Evolutionary conservation across 2,888 invertebrate species (phyloP).

Genomic region (Diplazon laetatorius): DNA sequence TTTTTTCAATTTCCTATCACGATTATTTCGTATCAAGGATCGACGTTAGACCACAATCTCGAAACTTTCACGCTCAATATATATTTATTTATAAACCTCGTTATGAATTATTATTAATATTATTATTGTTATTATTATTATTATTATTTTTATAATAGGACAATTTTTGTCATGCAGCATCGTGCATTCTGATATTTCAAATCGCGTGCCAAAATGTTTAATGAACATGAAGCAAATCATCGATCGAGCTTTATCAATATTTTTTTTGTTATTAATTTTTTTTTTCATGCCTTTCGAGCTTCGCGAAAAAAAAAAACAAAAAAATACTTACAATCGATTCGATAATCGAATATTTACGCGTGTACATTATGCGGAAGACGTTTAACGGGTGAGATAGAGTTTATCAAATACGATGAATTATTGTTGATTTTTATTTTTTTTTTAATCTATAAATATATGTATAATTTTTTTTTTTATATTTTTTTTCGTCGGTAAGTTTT

Average conservation of each 20-base stretch:
- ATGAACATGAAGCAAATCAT: neutral
- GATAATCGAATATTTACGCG: conserved; percentile 14
- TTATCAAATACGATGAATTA: conserved; percentile 59
- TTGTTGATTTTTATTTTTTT: conserved; percentile 80
- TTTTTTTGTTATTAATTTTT: neutral
- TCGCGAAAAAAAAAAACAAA: no score
- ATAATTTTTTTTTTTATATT: no score
- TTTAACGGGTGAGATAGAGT: conserved; percentile 48
- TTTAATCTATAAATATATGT: no score
- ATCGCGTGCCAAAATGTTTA: conserved; percentile 31
- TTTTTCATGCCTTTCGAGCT: neutral
- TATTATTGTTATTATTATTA: conserved; percentile 19
- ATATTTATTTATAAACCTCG: conserved; percentile 65
- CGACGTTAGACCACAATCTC: conserved; percentile 29
- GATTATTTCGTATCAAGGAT: conserved; percentile 48
- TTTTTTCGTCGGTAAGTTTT: no score
- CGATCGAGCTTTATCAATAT: no score
- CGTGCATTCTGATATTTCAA: no score
- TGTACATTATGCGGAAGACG: conserved; percentile 30
- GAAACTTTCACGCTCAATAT: conserved; percentile 55
- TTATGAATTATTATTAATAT: conserved; percentile 44
- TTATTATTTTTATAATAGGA: conserved; percentile 31
- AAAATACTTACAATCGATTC: neutral
- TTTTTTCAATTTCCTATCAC: conserved; percentile 29
- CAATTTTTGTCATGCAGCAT: no score